Evolutionary conservation across 2,888 invertebrate species (phyloP), one percentile per base, ranked within the genome.

Genomic region (Platycheirus rosarum): DNA sequence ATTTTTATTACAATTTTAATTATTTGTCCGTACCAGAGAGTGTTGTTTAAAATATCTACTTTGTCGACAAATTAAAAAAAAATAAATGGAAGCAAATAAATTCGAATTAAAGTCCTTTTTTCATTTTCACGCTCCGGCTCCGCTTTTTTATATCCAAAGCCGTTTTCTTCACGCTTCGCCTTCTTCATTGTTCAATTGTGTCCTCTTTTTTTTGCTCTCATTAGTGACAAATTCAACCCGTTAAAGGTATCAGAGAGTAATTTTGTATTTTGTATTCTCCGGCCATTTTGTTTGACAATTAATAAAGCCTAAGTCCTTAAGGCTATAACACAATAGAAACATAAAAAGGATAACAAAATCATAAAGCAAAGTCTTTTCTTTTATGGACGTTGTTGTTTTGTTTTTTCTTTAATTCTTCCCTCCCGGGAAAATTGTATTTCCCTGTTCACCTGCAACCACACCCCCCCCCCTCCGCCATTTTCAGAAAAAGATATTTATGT

Each of bases 1-100:
- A 55, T 71, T 80, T 76, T 75, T 77, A 76, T 76, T 70, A 82
- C 70, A 82, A 65, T 82, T 82, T 76, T 82, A 77, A 77, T 82
- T 82, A 76, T 53, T 49, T n/a, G n/a, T n/a, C n/a, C n/a, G n/a
- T 32, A 42, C 35, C 69, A 37, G 70, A 40, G 14, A 57, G 46
- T 71, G 66, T 37, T 60, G 35, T 70, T 66, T 65, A 70, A 63
- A 42, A n/a, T n/a, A n/a, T n/a, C n/a, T 51, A 55, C 35, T 70
- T 49, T 75, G 26, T 37, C 20, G 32, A 42, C 14, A 40, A 49
- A 70, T 57, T 29, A 49, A 37, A 40, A 46, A 51, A 66, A 35
- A 32, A 20, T 29, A 55, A 18, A 46, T 32, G 35, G 18, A 51
- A 20, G 26, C 14, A 55, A 55, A 70, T 55, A 62, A 69, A 55